Conservation (phyloP, 2,113 vertebrate genomes). For the Chauna torquata region DNA sequence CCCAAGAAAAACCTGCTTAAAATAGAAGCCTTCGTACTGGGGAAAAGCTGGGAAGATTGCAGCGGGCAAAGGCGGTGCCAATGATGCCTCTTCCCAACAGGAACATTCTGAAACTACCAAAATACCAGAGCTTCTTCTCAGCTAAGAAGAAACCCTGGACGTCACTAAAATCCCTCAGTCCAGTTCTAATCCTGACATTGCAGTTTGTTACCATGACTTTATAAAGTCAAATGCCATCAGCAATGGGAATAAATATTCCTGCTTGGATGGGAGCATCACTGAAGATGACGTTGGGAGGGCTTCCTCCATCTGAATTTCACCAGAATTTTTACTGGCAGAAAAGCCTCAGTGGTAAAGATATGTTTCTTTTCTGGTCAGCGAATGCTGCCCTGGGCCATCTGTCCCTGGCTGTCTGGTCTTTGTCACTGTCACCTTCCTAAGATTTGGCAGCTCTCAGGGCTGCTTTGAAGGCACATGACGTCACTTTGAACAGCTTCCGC, state of each 20-base stretch:
- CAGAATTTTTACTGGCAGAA: not conserved
- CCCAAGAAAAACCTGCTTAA: not conserved
- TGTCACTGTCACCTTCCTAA: not conserved
- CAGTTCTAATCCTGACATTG: not conserved
- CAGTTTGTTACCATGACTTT: not conserved
- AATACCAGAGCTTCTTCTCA: not conserved
- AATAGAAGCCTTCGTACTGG: not conserved
- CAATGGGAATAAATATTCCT: not conserved
- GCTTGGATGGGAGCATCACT: not conserved
- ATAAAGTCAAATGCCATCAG: slow-evolving; percentile 32
- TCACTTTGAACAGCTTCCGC: not conserved
- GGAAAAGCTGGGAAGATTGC: not conserved
- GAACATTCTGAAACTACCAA: not conserved
- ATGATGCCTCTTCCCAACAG: not conserved
- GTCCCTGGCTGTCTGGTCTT: slow-evolving; percentile 1
- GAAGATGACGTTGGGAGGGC: not conserved
- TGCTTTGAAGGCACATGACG: not conserved
- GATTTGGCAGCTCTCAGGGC: not conserved
- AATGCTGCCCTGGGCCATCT: not conserved
- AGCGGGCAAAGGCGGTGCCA: not conserved
- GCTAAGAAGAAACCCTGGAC: not conserved
- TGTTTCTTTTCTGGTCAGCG: not conserved
- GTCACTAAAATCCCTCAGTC: not conserved
- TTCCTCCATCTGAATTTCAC: not conserved
- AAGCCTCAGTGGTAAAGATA: not conserved